Evolutionary conservation across 1,140 invertebrate species (phyloP).

Genomic region (Ips typographus): DNA sequence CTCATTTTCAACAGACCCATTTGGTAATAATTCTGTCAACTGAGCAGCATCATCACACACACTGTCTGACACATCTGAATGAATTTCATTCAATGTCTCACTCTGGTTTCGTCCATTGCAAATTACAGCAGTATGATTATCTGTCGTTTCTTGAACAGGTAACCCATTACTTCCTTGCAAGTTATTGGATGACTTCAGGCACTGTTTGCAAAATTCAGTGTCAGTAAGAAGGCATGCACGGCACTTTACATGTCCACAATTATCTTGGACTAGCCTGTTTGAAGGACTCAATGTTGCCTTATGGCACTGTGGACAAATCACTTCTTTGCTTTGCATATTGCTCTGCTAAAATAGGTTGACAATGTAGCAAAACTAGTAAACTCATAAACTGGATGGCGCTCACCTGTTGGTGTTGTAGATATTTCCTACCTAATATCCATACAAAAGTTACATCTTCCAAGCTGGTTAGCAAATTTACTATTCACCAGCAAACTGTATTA

Average conservation of each 20-base stretch:
- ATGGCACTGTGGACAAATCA: constrained; percentile 51
- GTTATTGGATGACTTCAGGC: constrained; percentile 35
- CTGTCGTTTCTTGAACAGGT: constrained; percentile 1
- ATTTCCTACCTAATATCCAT: too few species aligned
- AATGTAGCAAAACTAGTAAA: too few species aligned
- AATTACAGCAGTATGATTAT: constrained; percentile 41
- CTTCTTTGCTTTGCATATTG: constrained; percentile 27
- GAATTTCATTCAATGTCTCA: too few species aligned
- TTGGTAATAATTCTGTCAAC: neutral
- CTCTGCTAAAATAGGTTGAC: neutral
- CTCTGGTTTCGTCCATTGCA: constrained; percentile 33
- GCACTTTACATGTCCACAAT: constrained; percentile 56
- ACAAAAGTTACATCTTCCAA: too few species aligned
- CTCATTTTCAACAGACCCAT: neutral
- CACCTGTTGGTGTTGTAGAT: too few species aligned
- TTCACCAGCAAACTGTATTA: too few species aligned
- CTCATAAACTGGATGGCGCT: too few species aligned
- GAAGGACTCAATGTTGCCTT: constrained; percentile 41
- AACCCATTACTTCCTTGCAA: constrained; percentile 9
- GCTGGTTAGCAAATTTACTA: too few species aligned
- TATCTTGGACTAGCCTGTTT: constrained; percentile 51
- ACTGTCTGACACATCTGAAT: too few species aligned
- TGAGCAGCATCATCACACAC: neutral
- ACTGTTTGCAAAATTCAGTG: constrained; percentile 50
- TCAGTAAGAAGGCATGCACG: constrained; percentile 52